phyloP scores from a whole-genome alignment of 2,113 vertebrate species.

The Menidia beryllina region DNA sequence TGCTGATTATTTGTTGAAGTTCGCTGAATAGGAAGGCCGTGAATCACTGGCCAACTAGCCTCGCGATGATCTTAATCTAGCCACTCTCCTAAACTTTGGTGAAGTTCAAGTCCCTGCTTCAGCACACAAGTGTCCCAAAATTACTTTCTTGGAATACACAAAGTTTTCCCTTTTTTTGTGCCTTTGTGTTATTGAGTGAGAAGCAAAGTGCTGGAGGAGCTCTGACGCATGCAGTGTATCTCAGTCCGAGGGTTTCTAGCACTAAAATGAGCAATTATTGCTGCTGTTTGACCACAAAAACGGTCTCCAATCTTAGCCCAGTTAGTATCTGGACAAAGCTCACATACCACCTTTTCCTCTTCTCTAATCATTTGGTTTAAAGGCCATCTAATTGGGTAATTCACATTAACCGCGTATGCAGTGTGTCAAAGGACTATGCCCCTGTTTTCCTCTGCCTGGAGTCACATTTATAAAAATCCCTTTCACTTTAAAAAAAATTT shows the following conservation, averaged over 20 bases:
- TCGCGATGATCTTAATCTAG: constrained; percentile 57
- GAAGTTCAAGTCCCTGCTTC: no score
- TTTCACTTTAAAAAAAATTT: no score
- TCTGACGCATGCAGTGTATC: not conserved
- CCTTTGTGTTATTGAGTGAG: not conserved
- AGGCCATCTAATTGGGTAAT: no score
- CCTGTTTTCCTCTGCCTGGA: not conserved
- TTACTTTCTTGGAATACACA: no score
- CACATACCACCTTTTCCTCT: constrained; percentile 16
- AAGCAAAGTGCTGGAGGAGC: not conserved
- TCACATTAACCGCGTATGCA: no score
- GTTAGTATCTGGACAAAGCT: constrained; percentile 48
- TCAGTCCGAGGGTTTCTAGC: constrained; percentile 10
- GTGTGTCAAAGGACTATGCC: no score
- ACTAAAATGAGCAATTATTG: not conserved
- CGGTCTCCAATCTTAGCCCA: constrained; percentile 11
- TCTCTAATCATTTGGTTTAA: not conserved
- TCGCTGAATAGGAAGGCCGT: constrained; percentile 64
- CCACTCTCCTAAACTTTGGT: constrained; percentile 42
- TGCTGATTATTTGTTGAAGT: constrained; percentile 73
- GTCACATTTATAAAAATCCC: not conserved
- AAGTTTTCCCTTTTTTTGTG: no score
- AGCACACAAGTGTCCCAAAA: no score
- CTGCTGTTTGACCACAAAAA: constrained; percentile 9
- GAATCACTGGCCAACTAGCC: constrained; percentile 60